phyloP scores from a whole-genome alignment of 2,888 invertebrate genomes.

The Abrostola tripartita region DNA sequence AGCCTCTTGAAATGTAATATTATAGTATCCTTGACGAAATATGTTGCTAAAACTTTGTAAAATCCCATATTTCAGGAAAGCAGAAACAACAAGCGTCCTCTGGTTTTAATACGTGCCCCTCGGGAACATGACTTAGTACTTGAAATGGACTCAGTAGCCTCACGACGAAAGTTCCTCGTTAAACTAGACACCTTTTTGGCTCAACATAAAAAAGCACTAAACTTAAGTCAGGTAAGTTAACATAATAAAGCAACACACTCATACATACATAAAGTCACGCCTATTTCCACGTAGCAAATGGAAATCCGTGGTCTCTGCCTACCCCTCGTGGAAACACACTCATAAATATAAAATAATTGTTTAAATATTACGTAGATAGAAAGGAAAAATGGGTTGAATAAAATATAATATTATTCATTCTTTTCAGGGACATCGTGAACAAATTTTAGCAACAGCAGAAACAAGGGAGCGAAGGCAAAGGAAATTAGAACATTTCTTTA shows the following conservation, averaged over 20 bases:
- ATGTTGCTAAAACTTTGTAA: too few relatives aligned
- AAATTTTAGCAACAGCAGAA: constrained; percentile 96
- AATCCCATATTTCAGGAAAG: constrained; percentile 81
- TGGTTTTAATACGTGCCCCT: constrained; percentile 94
- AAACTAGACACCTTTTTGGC: constrained; percentile 95
- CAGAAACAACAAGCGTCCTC: constrained; percentile 92
- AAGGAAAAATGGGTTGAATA: not conserved
- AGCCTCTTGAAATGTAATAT: too few relatives aligned
- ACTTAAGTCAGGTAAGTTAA: constrained; percentile 91
- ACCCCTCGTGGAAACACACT: too few relatives aligned
- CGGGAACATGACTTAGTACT: constrained; percentile 97
- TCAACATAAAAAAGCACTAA: constrained; percentile 94
- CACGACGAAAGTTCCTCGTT: constrained; percentile 94
- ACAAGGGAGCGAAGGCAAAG: constrained; percentile 97
- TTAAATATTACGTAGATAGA: too few relatives aligned
- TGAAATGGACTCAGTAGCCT: constrained; percentile 94
- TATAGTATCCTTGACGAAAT: too few relatives aligned
- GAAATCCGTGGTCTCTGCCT: too few relatives aligned
- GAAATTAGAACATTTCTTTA: constrained; percentile 97
- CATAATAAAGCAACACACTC: too few relatives aligned
- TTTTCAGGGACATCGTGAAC: constrained; percentile 91
- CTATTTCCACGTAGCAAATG: too few relatives aligned
- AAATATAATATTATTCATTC: not conserved
- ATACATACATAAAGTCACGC: too few relatives aligned
- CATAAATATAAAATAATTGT: too few relatives aligned